Evolutionary conservation across 1,140 invertebrate genomes (phyloP), one percentile per base, ranked within the genome.

Genomic region (Hyposmocoma kahamanoa): DNA sequence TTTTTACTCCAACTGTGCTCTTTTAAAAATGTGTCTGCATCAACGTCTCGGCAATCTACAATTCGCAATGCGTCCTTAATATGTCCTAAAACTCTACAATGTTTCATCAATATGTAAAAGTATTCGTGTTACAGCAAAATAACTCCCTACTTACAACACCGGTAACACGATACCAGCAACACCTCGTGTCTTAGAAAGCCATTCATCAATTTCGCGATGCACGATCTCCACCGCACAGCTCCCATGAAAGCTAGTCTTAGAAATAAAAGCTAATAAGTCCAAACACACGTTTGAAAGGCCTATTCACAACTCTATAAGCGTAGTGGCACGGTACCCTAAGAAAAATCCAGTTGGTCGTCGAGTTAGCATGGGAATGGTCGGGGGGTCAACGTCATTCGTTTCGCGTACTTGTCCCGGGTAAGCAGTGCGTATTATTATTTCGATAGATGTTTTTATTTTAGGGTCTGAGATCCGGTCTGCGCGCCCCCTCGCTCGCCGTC

Each of bases 401-500:
- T 67, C 65, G 66, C 66, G 75, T 80, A 80, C 79, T 83, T 76
- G 80, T 79, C 71, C 67, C 59, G 73, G 52, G 70, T 72, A 66
- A 75, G 72, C 64, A 69, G 67, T 76, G 72, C 62, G 76, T 84
- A 84, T 84, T 84, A 84, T 84, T 84, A 82, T 80, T 84, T 67
- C 71, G 74, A 80, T 81, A 72, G 72, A 80, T 80, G 76, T 79
- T 84, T 84, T 84, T 82, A 82, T 79, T 84, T 79, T 72, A 82
- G 81, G 81, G 78, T 80, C 73, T 77, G 55, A 55, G 72, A 81
- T 75, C 81, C 78, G 81, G 78, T 84, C 76, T 69, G 62, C 47
- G 75, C 78, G 64, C 74, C 69, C 76, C 71, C 76, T 72, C 73
- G 63, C 58, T 38, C 39, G 39, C 34, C 20, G 21, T n/a, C 24